Conservation (phyloP, 2,797 vertebrate genomes). For the Spheniscus humboldti region DNA sequence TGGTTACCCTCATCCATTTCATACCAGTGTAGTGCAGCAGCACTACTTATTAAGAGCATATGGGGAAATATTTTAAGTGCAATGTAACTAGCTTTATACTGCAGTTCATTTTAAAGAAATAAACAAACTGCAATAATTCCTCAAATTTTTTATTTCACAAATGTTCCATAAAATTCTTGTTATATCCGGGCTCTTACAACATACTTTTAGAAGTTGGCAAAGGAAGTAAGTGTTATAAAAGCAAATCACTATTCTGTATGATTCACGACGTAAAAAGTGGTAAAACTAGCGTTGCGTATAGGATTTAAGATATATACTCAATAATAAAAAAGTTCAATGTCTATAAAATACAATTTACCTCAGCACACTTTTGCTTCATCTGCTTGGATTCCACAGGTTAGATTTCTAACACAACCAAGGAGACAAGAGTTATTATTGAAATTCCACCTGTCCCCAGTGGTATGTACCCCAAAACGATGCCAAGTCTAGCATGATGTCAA, state of each 20-base stretch:
- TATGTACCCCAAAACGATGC: not conserved
- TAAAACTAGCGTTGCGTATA: not conserved
- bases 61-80: not conserved
- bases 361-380: not conserved
- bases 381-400: not conserved
- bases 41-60: slow-evolving; percentile 6
- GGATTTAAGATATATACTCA: not conserved
- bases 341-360: not conserved
- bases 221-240: not conserved
- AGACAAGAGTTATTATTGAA: slow-evolving; percentile 23
- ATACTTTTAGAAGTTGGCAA: not conserved
- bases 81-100: slow-evolving; percentile 41
- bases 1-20: slow-evolving; percentile 5
- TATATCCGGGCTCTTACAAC: not conserved
- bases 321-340: not conserved
- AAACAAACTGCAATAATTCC: slow-evolving; percentile 57
- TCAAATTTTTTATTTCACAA: slow-evolving; percentile 47
- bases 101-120: slow-evolving; percentile 63
- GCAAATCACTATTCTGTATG: not conserved
- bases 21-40: not conserved
- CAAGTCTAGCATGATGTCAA: slow-evolving; percentile 29
- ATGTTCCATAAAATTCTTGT: slow-evolving; percentile 54
- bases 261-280: not conserved
- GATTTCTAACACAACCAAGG: not conserved
- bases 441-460: slow-evolving; percentile 29